Evolutionary conservation across 2,113 vertebrate genomes (phyloP), one percentile per base, ranked within the genome.

Genomic region (Phycodurus eques): DNA sequence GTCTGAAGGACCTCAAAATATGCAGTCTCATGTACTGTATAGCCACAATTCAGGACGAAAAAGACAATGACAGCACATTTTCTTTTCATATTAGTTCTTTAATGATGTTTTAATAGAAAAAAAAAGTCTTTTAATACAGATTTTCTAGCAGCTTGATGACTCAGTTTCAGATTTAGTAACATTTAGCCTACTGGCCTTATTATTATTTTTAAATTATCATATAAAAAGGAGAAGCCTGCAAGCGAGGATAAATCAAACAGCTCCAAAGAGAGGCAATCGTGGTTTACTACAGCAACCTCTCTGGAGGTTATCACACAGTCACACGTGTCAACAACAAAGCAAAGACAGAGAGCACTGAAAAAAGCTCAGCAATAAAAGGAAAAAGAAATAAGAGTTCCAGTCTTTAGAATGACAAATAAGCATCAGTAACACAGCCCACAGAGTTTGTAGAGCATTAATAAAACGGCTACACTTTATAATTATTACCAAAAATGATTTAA

Each of bases 91-190:
- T 90, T 83, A 87, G 64, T 63, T 73, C 65, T 90, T 88, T 91
- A 89, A 85, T 90, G 81, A 82, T 84, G 83, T 73, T 89, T 88
- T 85, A 85, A 87, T 88, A 86, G 67, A 84, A 90, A 85, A 88
- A 85, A 80, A 86, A 71, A 63, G 80, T 75, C 76, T 84, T 68
- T 76, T 81, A 72, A 82, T 83, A 88, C 67, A 84, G 10, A 51
- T 54, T 74, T 82, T 83, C 78, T 87, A 89, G 89, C 91, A 92
- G 91, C 90, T 43, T 64, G 39, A 86, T 75, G 82, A 85, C 66
- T 85, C 85, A 69, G 77, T 76, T 76, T 83, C 69, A 82, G 70
- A 86, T 85, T 57, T 59, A 76, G 70, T 85, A 72, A 80, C 68
- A 8, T 82, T 72, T 22, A 61, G 59, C 31, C 15, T 15, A 82